Conservation (phyloP, 1,140 invertebrate genomes). For the Samia ricini region DNA sequence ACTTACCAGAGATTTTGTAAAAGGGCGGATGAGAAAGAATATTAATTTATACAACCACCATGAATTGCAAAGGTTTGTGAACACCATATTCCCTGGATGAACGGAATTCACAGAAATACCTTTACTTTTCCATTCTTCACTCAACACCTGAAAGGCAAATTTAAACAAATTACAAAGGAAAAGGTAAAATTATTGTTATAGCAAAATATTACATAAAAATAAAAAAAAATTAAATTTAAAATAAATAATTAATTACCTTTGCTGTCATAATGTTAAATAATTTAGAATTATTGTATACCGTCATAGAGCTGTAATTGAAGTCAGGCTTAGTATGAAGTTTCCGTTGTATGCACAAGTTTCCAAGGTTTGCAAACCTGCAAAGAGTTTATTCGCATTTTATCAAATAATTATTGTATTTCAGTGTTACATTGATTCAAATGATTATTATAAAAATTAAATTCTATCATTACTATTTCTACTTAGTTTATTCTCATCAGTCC, state of each 20-base stretch:
- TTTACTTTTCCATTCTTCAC: constrained; percentile 81
- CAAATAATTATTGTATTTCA: too few species aligned
- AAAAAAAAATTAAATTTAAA: not conserved
- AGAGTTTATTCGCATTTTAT: too few species aligned
- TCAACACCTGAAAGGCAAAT: constrained; percentile 48
- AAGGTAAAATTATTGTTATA: not conserved
- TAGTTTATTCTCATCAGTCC: too few species aligned
- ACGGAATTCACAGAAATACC: constrained; percentile 89
- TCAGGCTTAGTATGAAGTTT: constrained; percentile 60
- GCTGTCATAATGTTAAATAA: constrained; percentile 93
- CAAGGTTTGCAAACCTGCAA: constrained; percentile 81
- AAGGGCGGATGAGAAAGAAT: constrained; percentile 90
- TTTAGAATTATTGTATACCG: constrained; percentile 94
- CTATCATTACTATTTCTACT: too few species aligned
- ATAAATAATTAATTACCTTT: constrained; percentile 65
- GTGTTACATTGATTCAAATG: too few species aligned
- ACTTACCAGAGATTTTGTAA: constrained; percentile 95
- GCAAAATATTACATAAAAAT: not conserved
- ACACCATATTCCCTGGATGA: constrained; percentile 96
- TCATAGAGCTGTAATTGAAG: constrained; percentile 87
- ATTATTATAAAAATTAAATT: too few species aligned
- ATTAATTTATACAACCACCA: constrained; percentile 91
- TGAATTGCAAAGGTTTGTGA: constrained; percentile 84
- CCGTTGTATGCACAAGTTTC: constrained; percentile 75
- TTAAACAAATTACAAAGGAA: not conserved